Evolutionary conservation across 2,797 vertebrate genomes (phyloP).

Genomic region (Melopsittacus undulatus): DNA sequence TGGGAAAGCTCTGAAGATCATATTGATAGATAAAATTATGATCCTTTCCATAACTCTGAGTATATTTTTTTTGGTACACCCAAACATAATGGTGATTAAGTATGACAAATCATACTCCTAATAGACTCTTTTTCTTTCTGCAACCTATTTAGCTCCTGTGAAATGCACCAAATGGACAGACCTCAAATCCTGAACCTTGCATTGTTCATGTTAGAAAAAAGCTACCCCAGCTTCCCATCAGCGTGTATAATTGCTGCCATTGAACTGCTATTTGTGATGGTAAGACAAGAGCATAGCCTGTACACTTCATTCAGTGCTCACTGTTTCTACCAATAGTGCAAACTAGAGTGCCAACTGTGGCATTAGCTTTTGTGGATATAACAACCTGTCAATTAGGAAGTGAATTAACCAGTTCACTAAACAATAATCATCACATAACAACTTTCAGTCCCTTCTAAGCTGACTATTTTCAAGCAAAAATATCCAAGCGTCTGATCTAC

Average conservation of each 20-base stretch:
- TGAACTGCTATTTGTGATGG: not conserved
- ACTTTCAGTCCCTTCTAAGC: not conserved
- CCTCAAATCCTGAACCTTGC: not conserved
- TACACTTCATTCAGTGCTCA: not conserved
- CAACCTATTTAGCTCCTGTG: not conserved
- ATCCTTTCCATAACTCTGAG: not conserved
- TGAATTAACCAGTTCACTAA: slow-evolving; percentile 27
- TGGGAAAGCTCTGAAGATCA: not conserved
- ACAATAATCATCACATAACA: not conserved
- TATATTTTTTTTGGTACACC: not conserved
- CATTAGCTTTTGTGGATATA: slow-evolving; percentile 19
- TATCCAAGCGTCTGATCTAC: not conserved
- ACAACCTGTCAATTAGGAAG: slow-evolving; percentile 31
- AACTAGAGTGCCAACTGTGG: not conserved
- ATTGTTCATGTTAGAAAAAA: not conserved
- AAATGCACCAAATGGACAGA: not conserved
- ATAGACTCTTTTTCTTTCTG: not conserved
- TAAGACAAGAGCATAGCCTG: not conserved
- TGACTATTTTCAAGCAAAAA: slow-evolving; percentile 3
- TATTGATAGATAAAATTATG: not conserved
- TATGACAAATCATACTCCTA: slow-evolving; percentile 13
- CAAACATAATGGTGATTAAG: not conserved
- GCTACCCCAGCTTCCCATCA: not conserved
- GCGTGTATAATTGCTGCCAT: not conserved
- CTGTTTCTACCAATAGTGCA: slow-evolving; percentile 1